Conservation (phyloP, 2,797 vertebrate genomes). For the Coracias cyanogaster region DNA sequence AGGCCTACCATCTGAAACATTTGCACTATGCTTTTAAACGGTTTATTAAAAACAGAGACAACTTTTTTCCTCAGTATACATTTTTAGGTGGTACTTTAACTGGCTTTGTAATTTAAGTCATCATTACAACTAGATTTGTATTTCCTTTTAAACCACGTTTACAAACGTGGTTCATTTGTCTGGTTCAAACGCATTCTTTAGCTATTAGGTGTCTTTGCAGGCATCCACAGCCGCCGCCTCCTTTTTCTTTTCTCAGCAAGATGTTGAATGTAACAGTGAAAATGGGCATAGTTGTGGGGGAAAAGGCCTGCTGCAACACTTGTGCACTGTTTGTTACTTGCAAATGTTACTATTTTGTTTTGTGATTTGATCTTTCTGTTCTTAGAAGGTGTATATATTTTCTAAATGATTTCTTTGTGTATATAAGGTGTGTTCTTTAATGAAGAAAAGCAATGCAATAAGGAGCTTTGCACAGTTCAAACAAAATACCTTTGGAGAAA, state of each 20-base stretch:
- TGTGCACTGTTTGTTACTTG: conserved; percentile 42
- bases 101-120: conserved; percentile 12
- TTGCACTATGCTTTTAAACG: conserved; percentile 53
- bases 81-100: conserved; percentile 24
- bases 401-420: conserved; percentile 71
- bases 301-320: conserved; percentile 42
- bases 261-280: conserved; percentile 51
- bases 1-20: conserved; percentile 42
- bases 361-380: conserved; percentile 37
- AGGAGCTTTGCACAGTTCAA: conserved; percentile 47
- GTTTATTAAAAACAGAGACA: neutral
- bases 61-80: neutral
- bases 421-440: conserved; percentile 57
- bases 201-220: neutral
- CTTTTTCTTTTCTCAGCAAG: neutral
- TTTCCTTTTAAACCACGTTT: conserved; percentile 18
- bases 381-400: conserved; percentile 72
- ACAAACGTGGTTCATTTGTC: neutral
- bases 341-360: conserved; percentile 14
- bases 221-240: neutral
- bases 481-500: neutral
- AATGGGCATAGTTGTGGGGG: conserved; percentile 20
- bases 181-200: neutral
- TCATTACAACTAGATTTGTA: neutral
- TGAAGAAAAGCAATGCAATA: conserved; percentile 60